phyloP scores from a whole-genome alignment of 2,888 invertebrate species.

The Lasioglossum calceatum region DNA sequence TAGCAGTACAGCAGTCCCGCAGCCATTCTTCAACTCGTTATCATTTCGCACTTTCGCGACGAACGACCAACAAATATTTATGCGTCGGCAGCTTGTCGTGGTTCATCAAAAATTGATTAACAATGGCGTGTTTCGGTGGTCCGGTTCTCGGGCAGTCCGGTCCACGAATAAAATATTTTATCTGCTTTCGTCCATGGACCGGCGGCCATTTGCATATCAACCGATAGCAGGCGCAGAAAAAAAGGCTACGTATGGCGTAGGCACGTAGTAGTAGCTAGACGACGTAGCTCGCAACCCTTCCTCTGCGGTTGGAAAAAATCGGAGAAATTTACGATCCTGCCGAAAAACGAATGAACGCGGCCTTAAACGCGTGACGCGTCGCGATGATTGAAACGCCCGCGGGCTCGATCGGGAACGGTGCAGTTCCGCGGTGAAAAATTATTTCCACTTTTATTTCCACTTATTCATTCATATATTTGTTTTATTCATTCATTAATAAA shows the following conservation, averaged over 20 bases:
- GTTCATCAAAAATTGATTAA: conserved; percentile 64
- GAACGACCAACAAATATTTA: conserved; percentile 51
- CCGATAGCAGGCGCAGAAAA: conserved; percentile 45
- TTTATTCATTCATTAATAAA: too few species aligned
- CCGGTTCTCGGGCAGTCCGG: conserved; percentile 27
- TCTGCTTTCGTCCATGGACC: conserved; percentile 54
- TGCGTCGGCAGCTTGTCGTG: conserved; percentile 30
- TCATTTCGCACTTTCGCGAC: neutral
- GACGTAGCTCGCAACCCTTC: conserved; percentile 23
- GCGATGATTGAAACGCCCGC: conserved; percentile 30
- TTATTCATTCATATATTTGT: neutral
- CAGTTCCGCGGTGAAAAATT: neutral
- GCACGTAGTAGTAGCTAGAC: conserved; percentile 38
- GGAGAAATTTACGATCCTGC: conserved; percentile 47
- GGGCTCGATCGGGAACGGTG: conserved; percentile 36
- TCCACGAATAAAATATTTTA: conserved; percentile 62
- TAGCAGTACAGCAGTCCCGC: neutral
- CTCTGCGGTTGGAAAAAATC: neutral
- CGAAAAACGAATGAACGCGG: conserved; percentile 48
- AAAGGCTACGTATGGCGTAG: conserved; percentile 21
- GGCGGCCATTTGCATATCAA: conserved; percentile 63
- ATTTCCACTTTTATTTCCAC: neutral
- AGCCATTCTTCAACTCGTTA: conserved; percentile 6
- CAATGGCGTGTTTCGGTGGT: conserved; percentile 32
- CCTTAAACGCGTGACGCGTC: conserved; percentile 43